phyloP scores from a whole-genome alignment of 2,888 invertebrate species.

The Lasioglossum morio region DNA sequence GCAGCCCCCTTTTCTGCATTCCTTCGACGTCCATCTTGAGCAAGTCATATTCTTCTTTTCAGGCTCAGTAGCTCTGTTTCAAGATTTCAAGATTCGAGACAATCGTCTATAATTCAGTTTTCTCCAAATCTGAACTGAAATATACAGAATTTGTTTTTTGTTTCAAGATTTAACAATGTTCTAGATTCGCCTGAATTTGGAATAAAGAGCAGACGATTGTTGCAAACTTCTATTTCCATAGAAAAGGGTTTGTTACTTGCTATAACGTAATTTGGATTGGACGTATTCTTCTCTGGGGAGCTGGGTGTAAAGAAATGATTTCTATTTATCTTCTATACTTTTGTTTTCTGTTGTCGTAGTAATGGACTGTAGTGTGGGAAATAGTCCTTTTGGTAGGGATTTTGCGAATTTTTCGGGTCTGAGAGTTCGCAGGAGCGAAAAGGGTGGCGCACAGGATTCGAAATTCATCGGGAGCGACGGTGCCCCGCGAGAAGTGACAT shows the following conservation, averaged over 20 bases:
- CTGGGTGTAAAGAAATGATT: background rate
- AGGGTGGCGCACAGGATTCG: constrained; percentile 23
- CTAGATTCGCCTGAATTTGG: background rate
- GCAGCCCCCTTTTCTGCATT: background rate
- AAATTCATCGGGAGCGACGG: constrained; percentile 16
- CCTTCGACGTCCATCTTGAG: background rate
- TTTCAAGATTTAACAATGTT: background rate
- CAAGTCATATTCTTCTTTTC: background rate
- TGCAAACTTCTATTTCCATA: background rate
- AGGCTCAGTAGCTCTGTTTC: background rate
- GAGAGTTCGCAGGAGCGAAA: background rate
- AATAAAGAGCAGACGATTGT: background rate
- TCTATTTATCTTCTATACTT: background rate
- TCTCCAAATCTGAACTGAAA: background rate
- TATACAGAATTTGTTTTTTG: background rate
- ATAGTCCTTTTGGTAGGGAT: background rate
- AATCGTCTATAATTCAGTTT: background rate
- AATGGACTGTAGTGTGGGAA: background rate
- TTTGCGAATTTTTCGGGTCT: background rate
- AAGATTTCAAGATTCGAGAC: background rate
- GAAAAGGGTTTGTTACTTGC: background rate
- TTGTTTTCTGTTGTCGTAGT: background rate
- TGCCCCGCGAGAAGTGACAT: constrained; percentile 73
- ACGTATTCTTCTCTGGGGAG: background rate
- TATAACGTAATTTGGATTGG: background rate